A percentile compares a stretch with the other conserved stretches of the same genome.
Conservation (phyloP, 2,888 invertebrate genomes). For the Scaptomyza parva region DNA sequence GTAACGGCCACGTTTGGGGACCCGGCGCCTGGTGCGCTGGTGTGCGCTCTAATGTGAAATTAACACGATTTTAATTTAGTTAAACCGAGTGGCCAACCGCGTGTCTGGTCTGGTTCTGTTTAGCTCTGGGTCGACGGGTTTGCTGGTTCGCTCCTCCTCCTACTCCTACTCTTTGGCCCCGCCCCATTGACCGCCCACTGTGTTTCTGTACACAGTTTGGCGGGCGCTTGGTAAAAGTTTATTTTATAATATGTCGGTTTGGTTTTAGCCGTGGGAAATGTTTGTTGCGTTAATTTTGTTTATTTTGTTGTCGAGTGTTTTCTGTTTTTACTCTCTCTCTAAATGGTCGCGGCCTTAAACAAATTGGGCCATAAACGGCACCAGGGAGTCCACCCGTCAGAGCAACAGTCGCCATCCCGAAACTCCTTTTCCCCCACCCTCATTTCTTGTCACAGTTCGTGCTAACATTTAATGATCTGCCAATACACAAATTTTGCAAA, state of each 20-base stretch:
- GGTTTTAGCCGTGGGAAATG: slow-evolving; percentile 58
- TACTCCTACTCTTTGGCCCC: neutral
- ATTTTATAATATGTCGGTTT: slow-evolving; percentile 72
- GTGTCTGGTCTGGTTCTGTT: slow-evolving; percentile 26
- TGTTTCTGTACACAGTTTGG: slow-evolving; percentile 30
- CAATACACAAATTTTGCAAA: slow-evolving; percentile 51
- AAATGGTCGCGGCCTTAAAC: slow-evolving; percentile 54
- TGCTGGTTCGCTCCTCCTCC: neutral
- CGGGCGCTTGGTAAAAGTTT: slow-evolving; percentile 53
- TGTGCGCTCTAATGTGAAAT: slow-evolving; percentile 81
- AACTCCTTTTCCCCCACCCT: neutral
- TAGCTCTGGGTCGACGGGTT: slow-evolving; percentile 4
- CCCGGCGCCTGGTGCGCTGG: slow-evolving; percentile 48
- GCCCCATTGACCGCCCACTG: slow-evolving; percentile 8
- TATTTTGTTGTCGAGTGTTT: slow-evolving; percentile 59
- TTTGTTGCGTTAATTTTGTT: slow-evolving; percentile 72
- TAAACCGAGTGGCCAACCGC: slow-evolving; percentile 79
- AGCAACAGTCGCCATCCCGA: slow-evolving; percentile 20
- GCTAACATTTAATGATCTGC: slow-evolving; percentile 56
- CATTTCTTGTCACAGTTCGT: neutral
- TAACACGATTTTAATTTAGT: slow-evolving; percentile 81
- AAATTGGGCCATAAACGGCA: slow-evolving; percentile 56
- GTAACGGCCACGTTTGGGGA: slow-evolving; percentile 64
- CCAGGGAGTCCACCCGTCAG: slow-evolving; percentile 18
- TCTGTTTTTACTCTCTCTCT: slow-evolving; percentile 16